Evolutionary conservation across 2,888 invertebrate species (phyloP).

Genomic region (Drosophila rubida): DNA sequence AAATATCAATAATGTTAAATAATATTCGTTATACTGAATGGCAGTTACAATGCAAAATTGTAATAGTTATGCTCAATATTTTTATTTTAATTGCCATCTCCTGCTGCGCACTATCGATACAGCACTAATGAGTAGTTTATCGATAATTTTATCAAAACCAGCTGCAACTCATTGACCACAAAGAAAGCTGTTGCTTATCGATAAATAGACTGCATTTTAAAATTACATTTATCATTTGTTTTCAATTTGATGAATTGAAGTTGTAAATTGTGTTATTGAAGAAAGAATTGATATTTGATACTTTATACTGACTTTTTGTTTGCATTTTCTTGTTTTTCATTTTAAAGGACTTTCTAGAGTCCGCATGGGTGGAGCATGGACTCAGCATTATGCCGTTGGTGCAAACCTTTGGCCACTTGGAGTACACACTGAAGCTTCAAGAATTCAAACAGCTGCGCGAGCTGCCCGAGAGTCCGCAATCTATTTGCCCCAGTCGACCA

Average conservation of each 20-base stretch:
- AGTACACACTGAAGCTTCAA: constrained; percentile 89
- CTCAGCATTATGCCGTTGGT: constrained; percentile 90
- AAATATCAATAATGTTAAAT: no score
- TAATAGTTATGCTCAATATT: no score
- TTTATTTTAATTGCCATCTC: no score
- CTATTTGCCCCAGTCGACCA: constrained; percentile 89
- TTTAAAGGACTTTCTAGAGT: constrained; percentile 86
- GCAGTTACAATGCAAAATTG: no score
- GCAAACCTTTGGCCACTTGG: constrained; percentile 92
- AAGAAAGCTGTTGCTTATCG: not conserved
- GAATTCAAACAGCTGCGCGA: constrained; percentile 88
- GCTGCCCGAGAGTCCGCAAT: constrained; percentile 88
- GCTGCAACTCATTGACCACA: not conserved
- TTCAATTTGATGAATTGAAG: not conserved
- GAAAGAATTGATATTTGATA: not conserved
- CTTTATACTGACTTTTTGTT: constrained; percentile 42
- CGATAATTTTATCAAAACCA: not conserved
- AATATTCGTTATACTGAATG: no score
- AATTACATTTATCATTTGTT: not conserved
- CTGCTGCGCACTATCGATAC: no score
- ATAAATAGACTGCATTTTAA: not conserved
- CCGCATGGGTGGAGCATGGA: constrained; percentile 86
- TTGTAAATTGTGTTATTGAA: no score
- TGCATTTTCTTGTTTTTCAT: not conserved
- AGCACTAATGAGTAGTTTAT: not conserved